These are phyloP conservation scores for Poeciliopsis turneri DNA, from an alignment of 2,797 vertebrate genomes.

Conservation along the genomic window DNA sequence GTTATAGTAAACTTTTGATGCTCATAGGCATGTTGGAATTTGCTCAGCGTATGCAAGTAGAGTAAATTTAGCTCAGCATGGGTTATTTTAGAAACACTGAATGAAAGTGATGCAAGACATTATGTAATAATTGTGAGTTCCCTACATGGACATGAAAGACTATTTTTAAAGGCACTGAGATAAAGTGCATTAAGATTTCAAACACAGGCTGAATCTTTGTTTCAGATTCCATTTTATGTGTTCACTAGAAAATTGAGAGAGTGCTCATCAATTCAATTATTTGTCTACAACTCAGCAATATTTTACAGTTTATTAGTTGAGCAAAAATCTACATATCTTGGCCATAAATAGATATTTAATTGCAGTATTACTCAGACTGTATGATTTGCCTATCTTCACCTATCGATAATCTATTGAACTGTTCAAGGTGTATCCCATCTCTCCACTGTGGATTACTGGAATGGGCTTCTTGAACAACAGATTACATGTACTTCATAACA, in stretches of 20 bases:
- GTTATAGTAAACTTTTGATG: conserved; percentile 41
- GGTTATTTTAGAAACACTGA: conserved; percentile 65
- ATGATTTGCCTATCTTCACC: background rate
- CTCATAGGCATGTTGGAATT: conserved; percentile 16
- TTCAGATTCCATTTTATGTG: background rate
- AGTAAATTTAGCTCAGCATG: conserved; percentile 54
- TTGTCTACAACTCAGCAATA: background rate
- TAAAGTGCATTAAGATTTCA: conserved; percentile 15
- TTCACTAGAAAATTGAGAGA: background rate
- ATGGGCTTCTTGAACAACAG: background rate
- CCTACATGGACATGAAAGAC: conserved; percentile 49
- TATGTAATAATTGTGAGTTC: conserved; percentile 69
- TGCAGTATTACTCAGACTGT: background rate
- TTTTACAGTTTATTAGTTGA: background rate
- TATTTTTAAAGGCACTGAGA: conserved; percentile 50
- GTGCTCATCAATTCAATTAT: background rate
- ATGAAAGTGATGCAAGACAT: conserved; percentile 64
- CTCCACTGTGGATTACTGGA: background rate
- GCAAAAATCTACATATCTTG: background rate
- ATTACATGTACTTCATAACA: too few species aligned
- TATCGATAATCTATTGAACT: background rate
- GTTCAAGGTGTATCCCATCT: background rate
- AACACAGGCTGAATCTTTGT: conserved; percentile 8
- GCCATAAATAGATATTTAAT: background rate
- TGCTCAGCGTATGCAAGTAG: conserved; percentile 38